A percentile compares a stretch with the other conserved stretches of the same genome.
Conservation (phyloP, 2,888 invertebrate genomes). For the Protophormia terraenovae region DNA sequence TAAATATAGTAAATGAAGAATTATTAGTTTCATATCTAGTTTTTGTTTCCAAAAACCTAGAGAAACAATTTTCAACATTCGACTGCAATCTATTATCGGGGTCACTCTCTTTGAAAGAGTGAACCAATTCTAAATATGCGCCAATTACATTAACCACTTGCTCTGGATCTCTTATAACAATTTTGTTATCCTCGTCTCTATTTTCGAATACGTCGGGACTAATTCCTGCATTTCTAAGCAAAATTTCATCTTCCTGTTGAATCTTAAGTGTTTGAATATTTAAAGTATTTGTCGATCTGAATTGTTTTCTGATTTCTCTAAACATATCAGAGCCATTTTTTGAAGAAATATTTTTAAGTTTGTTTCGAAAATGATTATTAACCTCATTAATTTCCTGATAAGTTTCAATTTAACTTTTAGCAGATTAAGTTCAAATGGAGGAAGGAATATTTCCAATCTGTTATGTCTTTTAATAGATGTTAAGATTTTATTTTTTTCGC, state of each 20-base stretch:
- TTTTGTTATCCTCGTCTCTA: not conserved
- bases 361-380: not conserved
- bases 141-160: not conserved
- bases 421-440: not conserved
- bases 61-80: too few species aligned
- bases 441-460: not conserved
- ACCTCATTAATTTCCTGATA: not conserved
- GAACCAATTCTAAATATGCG: not conserved
- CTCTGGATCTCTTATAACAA: not conserved
- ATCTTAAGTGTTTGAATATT: not conserved
- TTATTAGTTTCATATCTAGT: too few species aligned
- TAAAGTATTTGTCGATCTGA: not conserved
- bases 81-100: too few species aligned
- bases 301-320: not conserved
- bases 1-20: too few species aligned
- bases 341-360: not conserved
- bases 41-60: too few species aligned
- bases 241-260: not conserved
- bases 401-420: not conserved
- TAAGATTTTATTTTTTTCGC: not conserved
- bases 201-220: not conserved
- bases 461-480: slow-evolving; percentile 10
- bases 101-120: not conserved
- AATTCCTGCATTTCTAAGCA: not conserved
- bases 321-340: not conserved